phyloP scores from a whole-genome alignment of 1,140 invertebrate species.

The Cotesia vestalis region DNA sequence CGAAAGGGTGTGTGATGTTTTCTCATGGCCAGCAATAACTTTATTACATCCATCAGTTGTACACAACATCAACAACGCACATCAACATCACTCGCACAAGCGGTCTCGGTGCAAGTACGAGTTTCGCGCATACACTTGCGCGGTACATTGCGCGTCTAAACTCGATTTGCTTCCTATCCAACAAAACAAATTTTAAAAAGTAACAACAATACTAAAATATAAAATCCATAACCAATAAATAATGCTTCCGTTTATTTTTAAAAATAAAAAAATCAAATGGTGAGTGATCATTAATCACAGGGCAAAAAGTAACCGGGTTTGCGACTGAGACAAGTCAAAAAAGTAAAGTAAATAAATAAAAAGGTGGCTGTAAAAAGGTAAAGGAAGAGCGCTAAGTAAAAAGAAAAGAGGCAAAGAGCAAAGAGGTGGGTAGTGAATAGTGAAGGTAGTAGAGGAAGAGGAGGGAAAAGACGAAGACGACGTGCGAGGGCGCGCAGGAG shows the following conservation, averaged over 20 bases:
- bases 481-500: constrained; percentile 29
- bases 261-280: background rate
- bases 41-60: background rate
- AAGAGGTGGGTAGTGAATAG: constrained; percentile 7
- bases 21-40: background rate
- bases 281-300: too few relatives aligned
- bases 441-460: background rate
- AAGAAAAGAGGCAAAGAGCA: background rate
- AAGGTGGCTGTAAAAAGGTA: constrained; percentile 3
- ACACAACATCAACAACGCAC: background rate
- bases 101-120: too few relatives aligned
- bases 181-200: too few relatives aligned
- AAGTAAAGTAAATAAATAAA: background rate
- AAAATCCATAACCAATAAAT: too few relatives aligned
- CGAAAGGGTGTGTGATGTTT: constrained; percentile 27
- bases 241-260: too few relatives aligned
- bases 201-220: too few relatives aligned
- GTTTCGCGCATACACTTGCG: too few relatives aligned
- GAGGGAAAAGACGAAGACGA: constrained; percentile 16
- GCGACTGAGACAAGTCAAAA: background rate
- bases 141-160: too few relatives aligned
- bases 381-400: constrained; percentile 2
- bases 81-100: too few relatives aligned
- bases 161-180: too few relatives aligned
- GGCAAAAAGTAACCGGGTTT: background rate